Base-by-base conservation (phyloP, 2,797 vertebrate species). In the Labroides dimidiatus region DNA sequence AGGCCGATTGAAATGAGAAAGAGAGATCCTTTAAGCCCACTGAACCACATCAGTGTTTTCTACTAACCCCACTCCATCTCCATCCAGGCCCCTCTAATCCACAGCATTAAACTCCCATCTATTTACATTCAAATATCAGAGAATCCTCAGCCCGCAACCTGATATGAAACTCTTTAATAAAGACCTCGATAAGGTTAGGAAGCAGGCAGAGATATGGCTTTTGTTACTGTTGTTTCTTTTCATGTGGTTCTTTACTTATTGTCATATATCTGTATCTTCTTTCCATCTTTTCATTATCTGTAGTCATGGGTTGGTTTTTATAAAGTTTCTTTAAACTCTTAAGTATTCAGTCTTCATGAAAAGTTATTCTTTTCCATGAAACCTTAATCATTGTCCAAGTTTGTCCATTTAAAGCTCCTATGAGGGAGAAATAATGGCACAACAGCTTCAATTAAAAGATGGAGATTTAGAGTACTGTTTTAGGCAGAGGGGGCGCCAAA, bases 311-410 rank as follows among this genome's bases (percentile, higher is more conserved):
- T 12, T 33, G 8, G 30, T 33, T 7, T 27, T 27, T 27, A 27
- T 27, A n/a, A n/a, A n/a, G n/a, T n/a, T n/a, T 6, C 27, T 27
- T 27, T 6, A 27, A 6, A 3, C 6, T 27, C 27, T 27, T 27
- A 27, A 27, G 27, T 27, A 6, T 3, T 27, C 27, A 27, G n/a
- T 27, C 6, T 37, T 37, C 9, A 10, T 37, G 36, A 37, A 2
- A 37, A 37, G 8, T 37, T 10, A 37, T 37, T 37, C 3, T 12
- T 37, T 37, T 37, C 36, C 3, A 12, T 72, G 87, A 93, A 91
- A 75, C 74, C 73, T 80, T 54, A 88, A 84, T 77, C 59, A 80
- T 65, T 82, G 68, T 72, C 54, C 79, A 77, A 89, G 89, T 87
- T 27, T 82, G 75, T 85, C 54, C 42, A 70, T 75, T 89, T 82